Conservation (phyloP, 2,113 vertebrate species). For the Bagarius yarrelli region DNA sequence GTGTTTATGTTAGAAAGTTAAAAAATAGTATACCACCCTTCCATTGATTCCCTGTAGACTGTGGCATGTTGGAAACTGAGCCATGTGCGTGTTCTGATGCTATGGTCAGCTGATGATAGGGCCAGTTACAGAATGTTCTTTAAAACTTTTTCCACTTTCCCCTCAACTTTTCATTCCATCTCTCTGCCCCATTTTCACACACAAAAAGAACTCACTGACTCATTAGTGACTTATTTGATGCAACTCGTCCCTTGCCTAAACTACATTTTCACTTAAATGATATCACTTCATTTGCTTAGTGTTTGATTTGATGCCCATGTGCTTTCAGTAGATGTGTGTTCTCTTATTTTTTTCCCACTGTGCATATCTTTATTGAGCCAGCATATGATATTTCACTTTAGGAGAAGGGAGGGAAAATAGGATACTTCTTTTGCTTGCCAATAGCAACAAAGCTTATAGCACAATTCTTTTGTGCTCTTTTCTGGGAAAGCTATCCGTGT, state of each 20-base stretch:
- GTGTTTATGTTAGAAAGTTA: slow-evolving; percentile 12
- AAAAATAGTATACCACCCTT: slow-evolving; percentile 1
- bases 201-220: not conserved
- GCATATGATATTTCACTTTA: slow-evolving; percentile 39
- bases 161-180: not conserved
- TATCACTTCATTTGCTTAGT: not conserved
- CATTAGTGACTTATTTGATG: not conserved
- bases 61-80: slow-evolving; percentile 33
- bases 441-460: slow-evolving; percentile 31
- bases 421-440: slow-evolving; percentile 37
- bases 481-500: slow-evolving; percentile 33
- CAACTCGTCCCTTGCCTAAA: not conserved
- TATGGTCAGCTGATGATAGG: slow-evolving; percentile 30
- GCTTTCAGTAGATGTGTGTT: slow-evolving; percentile 7
- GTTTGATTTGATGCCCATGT: not conserved
- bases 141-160: not conserved
- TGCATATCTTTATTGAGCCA: slow-evolving; percentile 38
- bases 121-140: slow-evolving; percentile 22
- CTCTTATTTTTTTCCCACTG: slow-evolving; percentile 24
- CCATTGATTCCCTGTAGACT: not conserved
- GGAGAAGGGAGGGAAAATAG: slow-evolving; percentile 26
- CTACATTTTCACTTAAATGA: not conserved
- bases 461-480: slow-evolving; percentile 27
- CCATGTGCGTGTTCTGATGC: slow-evolving; percentile 14
- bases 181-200: not conserved